Percentiles rank a stretch among this genome's conserved stretches.
Conservation (phyloP, 2,113 vertebrate species). For the Hemibagrus wyckioides region DNA sequence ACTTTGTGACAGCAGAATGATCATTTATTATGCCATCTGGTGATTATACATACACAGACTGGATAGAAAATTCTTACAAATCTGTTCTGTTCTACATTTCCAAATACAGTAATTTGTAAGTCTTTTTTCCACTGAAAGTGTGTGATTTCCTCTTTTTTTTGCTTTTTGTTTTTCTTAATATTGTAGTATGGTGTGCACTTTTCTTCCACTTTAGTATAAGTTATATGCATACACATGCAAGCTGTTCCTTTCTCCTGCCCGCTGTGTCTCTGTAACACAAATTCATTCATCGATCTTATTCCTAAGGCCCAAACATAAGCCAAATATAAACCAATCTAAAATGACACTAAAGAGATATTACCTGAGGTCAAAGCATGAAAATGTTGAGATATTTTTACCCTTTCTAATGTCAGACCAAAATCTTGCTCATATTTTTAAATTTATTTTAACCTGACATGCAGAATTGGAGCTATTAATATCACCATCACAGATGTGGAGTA, state of each 20-base stretch:
- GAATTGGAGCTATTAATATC: slow-evolving; percentile 12
- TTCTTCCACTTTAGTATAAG: too few species aligned
- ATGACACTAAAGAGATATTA: background rate
- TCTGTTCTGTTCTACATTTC: background rate
- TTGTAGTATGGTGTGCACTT: background rate
- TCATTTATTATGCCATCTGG: slow-evolving; percentile 17
- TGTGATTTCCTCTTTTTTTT: background rate
- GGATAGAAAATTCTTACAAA: background rate
- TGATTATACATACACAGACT: background rate
- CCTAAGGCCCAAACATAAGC: background rate
- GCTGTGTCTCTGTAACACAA: background rate
- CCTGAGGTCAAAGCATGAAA: background rate
- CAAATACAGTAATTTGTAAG: background rate
- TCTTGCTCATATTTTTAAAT: background rate
- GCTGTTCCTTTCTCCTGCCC: background rate
- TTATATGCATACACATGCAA: background rate
- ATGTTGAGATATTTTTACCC: background rate
- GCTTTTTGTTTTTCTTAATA: background rate
- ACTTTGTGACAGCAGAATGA: slow-evolving; percentile 4
- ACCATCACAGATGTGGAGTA: slow-evolving; percentile 3
- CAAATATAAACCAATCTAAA: background rate
- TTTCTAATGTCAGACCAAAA: background rate
- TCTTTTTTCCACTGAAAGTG: background rate
- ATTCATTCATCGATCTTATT: background rate
- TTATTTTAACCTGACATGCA: slow-evolving; percentile 1